These are phyloP conservation scores for Theodoxus fluviatilis DNA, from an alignment of 2,888 invertebrate species.

Conservation along the genomic window DNA sequence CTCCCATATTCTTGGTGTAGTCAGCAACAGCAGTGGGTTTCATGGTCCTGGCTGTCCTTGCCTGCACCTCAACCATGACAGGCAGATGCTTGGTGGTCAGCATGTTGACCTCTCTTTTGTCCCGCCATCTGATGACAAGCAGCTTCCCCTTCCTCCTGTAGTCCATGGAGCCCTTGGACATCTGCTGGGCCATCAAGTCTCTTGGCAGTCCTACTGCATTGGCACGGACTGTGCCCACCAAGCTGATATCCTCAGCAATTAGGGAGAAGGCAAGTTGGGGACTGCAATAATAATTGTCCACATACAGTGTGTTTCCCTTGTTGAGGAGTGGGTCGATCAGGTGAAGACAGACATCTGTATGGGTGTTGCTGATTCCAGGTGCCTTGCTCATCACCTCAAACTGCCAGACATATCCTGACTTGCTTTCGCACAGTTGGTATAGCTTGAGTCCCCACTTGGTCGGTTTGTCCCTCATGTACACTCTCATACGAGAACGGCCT, in stretches of 20 bases:
- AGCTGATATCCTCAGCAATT: constrained; percentile 7
- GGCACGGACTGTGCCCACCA: constrained; percentile 22
- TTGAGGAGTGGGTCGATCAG: constrained; percentile 12
- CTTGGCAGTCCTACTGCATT: constrained; percentile 24
- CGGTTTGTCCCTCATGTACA: constrained; percentile 24
- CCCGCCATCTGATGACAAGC: constrained; percentile 20
- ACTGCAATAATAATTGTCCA: constrained; percentile 30
- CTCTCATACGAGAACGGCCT: neutral
- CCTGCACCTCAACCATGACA: neutral
- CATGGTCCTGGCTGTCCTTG: constrained; percentile 11
- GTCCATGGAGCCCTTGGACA: neutral
- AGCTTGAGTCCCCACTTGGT: constrained; percentile 14
- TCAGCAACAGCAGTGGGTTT: constrained; percentile 21
- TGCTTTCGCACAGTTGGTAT: constrained; percentile 20
- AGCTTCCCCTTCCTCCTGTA: neutral
- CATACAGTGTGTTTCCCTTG: constrained; percentile 22
- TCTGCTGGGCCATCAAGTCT: too few relatives aligned
- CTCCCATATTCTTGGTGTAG: constrained; percentile 27
- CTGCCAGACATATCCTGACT: neutral
- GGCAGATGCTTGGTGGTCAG: constrained; percentile 20
- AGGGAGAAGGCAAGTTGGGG: constrained; percentile 16
- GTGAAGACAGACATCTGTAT: neutral
- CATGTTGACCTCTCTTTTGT: constrained; percentile 25
- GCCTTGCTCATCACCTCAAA: neutral
- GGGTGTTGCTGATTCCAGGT: constrained; percentile 20